Percentiles rank a stretch among this genome's conserved stretches.
Conservation (phyloP, 2,113 vertebrate species). For the Brachyistius frenatus region DNA sequence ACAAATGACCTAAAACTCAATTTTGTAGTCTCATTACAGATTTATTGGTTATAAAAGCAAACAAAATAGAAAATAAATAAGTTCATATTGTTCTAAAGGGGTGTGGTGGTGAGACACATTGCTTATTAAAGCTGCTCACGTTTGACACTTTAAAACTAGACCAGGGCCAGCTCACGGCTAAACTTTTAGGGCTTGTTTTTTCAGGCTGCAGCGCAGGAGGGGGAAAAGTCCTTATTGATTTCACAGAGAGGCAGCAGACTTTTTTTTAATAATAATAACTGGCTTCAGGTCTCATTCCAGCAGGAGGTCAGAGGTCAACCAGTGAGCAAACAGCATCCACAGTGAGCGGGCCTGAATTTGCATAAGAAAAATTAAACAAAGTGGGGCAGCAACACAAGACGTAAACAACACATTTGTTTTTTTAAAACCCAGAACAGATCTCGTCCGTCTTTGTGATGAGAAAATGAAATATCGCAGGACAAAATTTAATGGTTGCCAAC, state of each 20-base stretch:
- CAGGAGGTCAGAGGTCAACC: conserved; percentile 61
- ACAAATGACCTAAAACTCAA: conserved; percentile 40
- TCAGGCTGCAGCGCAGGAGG: conserved; percentile 42
- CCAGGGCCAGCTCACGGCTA: conserved; percentile 31
- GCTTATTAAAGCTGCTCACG: conserved; percentile 42
- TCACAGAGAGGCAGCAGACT: conserved; percentile 8
- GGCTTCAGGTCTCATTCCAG: conserved; percentile 39
- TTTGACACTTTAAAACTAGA: conserved; percentile 33
- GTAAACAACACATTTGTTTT: background rate
- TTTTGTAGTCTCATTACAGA: conserved; percentile 69
- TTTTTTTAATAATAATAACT: conserved; percentile 13
- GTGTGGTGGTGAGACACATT: conserved; percentile 61
- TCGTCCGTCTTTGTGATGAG: conserved; percentile 1
- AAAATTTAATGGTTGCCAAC: background rate
- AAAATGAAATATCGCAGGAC: conserved; percentile 15
- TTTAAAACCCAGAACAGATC: conserved; percentile 8
- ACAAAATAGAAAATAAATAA: conserved; percentile 85
- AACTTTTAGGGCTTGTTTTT: conserved; percentile 46
- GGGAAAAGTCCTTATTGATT: conserved; percentile 25
- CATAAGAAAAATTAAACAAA: conserved; percentile 51
- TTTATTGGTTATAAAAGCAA: conserved; percentile 88
- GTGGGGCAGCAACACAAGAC: conserved; percentile 16
- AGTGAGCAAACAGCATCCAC: conserved; percentile 66
- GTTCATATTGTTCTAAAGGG: conserved; percentile 66
- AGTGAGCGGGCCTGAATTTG: conserved; percentile 71